These are phyloP conservation scores for Neolamprologus sp. DNA, from an alignment of 2,113 vertebrate genomes.

Conservation along the genomic window DNA sequence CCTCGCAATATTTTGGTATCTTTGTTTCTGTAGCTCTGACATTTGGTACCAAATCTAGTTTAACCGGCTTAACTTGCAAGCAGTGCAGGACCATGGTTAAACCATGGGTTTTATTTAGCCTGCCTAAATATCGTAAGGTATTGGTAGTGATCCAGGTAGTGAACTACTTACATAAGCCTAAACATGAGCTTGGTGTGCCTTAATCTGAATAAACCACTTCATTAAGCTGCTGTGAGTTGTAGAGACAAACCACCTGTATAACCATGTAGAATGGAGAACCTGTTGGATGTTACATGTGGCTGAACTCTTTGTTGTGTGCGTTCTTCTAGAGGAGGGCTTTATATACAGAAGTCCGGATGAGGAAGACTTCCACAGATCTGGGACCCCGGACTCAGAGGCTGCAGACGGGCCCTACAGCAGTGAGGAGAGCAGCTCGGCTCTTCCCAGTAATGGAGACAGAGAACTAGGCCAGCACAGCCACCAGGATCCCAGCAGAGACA, in stretches of 20 bases:
- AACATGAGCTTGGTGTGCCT: background rate
- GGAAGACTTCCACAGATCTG: conserved; percentile 62
- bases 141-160: background rate
- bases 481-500: conserved; percentile 53
- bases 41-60: background rate
- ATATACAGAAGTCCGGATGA: conserved; percentile 74
- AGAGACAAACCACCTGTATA: background rate
- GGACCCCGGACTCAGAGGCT: conserved; percentile 74
- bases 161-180: background rate
- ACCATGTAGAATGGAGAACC: background rate
- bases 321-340: conserved; percentile 66
- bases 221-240: rapidly evolving
- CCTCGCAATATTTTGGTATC: background rate
- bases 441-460: conserved; percentile 48
- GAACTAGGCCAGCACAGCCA: conserved; percentile 54
- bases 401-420: conserved; percentile 74
- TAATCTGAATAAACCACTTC: background rate
- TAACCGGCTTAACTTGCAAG: background rate
- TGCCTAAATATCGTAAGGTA: background rate
- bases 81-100: background rate
- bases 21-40: background rate
- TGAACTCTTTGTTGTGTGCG: background rate
- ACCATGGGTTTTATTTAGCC: background rate
- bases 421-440: conserved; percentile 75
- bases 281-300: background rate